Percentiles rank a stretch among this genome's conserved stretches.
Conservation (phyloP, 2,888 invertebrate genomes). For the Corbicula japonica region DNA sequence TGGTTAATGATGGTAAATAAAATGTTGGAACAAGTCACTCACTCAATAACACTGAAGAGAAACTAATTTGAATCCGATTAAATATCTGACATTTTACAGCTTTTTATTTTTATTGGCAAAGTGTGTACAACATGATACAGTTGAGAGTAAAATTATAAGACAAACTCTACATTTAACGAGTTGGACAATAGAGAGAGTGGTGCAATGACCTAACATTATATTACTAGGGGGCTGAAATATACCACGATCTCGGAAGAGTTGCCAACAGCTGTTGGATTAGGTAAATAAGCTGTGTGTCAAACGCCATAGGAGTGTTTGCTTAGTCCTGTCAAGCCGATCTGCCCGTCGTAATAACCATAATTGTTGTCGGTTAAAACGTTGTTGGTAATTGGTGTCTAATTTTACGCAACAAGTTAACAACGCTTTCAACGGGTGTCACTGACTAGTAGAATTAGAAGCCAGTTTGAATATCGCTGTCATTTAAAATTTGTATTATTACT, state of each 20-base stretch:
- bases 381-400: not conserved
- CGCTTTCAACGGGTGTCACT: not conserved
- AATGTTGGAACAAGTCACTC: too few relatives aligned
- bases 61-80: not conserved
- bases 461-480: not conserved
- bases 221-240: not conserved
- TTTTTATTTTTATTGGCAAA: conserved; percentile 14
- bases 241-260: not conserved
- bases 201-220: conserved; percentile 27
- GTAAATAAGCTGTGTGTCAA: conserved; percentile 25
- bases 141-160: not conserved
- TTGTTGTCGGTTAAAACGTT: not conserved
- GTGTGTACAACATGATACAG: not conserved
- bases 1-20: too few relatives aligned
- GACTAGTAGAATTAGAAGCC: not conserved
- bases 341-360: not conserved
- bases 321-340: conserved; percentile 1
- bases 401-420: conserved; percentile 25
- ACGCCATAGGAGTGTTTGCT: conserved; percentile 15
- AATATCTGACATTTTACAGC: conserved; percentile 19
- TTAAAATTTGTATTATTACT: too few relatives aligned
- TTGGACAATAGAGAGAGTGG: not conserved
- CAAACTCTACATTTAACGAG: not conserved
- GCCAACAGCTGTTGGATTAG: conserved; percentile 1
- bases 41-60: not conserved